phyloP scores from a whole-genome alignment of 2,797 vertebrate species.

The Sternarchorhynchus goeldii region DNA sequence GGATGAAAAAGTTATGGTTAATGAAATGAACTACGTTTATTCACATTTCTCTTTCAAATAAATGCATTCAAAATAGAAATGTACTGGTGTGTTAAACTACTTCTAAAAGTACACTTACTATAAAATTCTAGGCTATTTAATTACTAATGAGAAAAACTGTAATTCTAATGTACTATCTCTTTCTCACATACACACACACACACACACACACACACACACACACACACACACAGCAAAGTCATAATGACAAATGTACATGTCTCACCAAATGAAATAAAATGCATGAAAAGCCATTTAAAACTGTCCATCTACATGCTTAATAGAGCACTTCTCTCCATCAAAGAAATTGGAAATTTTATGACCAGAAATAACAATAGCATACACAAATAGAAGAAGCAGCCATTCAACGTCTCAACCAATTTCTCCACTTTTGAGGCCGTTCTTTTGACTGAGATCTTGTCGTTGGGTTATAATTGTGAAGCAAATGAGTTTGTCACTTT shows the following conservation, averaged over 20 bases:
- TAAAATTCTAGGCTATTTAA: too few relatives aligned
- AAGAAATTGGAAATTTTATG: not conserved
- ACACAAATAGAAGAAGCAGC: not conserved
- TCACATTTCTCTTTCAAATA: too few relatives aligned
- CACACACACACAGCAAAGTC: not conserved
- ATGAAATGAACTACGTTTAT: too few relatives aligned
- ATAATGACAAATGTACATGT: slow-evolving; percentile 12
- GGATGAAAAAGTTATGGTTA: too few relatives aligned
- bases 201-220: not conserved
- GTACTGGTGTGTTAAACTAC: too few relatives aligned
- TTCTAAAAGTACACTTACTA: too few relatives aligned
- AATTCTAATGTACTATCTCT: too few relatives aligned
- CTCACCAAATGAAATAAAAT: not conserved
- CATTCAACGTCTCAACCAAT: slow-evolving; percentile 21
- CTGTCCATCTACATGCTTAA: not conserved
- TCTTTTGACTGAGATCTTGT: slow-evolving; percentile 26
- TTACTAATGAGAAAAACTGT: too few relatives aligned
- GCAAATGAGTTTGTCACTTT: slow-evolving; percentile 61
- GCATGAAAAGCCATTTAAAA: not conserved
- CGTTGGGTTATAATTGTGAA: slow-evolving; percentile 17
- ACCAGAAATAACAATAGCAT: not conserved
- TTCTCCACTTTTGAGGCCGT: slow-evolving; percentile 8
- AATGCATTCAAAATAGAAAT: too few relatives aligned
- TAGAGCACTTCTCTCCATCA: not conserved
- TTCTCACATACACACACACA: too few relatives aligned